A percentile compares a stretch with the other conserved stretches of the same genome.
Conservation (phyloP, 2,888 invertebrate species). For the Drosophila acutilabella region DNA sequence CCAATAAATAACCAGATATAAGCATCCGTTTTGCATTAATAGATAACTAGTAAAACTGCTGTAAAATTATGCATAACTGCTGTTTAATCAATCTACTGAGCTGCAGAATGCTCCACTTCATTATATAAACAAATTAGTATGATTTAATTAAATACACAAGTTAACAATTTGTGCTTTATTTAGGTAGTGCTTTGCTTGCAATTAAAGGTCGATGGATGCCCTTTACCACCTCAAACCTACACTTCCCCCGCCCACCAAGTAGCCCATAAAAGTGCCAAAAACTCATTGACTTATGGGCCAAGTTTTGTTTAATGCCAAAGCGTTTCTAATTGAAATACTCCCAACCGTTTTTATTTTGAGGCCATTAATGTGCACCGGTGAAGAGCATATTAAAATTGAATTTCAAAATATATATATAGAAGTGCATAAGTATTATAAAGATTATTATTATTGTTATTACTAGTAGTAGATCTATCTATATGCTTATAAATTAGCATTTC, state of each 20-base stretch:
- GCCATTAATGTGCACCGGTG: slow-evolving; percentile 48
- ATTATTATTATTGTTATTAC: slow-evolving; percentile 42
- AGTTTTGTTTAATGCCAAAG: slow-evolving; percentile 17
- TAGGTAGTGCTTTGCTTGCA: background rate
- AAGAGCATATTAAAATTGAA: slow-evolving; percentile 68
- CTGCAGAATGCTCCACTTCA: no score
- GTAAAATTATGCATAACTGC: no score
- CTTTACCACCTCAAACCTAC: background rate
- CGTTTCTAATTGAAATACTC: slow-evolving; percentile 50
- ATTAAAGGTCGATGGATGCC: background rate
- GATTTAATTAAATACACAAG: no score
- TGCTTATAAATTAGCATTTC: slow-evolving; percentile 76
- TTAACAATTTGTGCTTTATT: no score
- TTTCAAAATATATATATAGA: slow-evolving; percentile 36
- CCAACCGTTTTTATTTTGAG: slow-evolving; percentile 21
- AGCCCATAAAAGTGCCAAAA: slow-evolving; percentile 81
- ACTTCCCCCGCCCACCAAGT: slow-evolving; percentile 1
- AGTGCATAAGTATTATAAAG: slow-evolving; percentile 12
- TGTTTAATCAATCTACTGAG: no score
- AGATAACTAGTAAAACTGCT: no score
- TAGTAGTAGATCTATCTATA: slow-evolving; percentile 63
- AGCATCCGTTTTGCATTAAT: no score
- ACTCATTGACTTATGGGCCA: slow-evolving; percentile 81
- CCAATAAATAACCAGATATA: no score
- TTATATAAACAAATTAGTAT: no score